Conservation (phyloP, 2,888 invertebrate species). For the Eilema caniola region DNA sequence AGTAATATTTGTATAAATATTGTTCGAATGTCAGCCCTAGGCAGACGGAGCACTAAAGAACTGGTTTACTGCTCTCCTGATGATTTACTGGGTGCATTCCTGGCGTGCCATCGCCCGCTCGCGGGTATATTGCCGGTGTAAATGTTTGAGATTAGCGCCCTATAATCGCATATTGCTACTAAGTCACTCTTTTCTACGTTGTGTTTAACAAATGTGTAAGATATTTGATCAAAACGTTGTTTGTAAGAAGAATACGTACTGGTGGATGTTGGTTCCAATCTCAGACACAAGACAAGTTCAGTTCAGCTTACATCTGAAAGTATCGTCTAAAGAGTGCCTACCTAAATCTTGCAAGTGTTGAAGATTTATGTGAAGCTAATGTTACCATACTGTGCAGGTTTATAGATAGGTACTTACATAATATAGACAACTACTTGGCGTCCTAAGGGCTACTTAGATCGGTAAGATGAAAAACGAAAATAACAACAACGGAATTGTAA, state of each 20-base stretch:
- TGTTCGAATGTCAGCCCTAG: constrained; percentile 51
- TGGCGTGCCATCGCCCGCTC: constrained; percentile 62
- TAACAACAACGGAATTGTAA: not conserved
- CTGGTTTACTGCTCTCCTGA: constrained; percentile 75
- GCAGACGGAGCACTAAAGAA: constrained; percentile 68
- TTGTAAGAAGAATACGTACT: too few species aligned
- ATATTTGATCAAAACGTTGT: too few species aligned
- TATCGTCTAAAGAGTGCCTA: too few species aligned
- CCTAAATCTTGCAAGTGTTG: too few species aligned
- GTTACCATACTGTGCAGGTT: too few species aligned
- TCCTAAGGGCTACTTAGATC: not conserved
- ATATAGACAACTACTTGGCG: too few species aligned
- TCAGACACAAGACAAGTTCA: too few species aligned
- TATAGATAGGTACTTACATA: too few species aligned
- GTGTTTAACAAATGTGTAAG: not conserved
- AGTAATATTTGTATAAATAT: not conserved
- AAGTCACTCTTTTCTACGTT: constrained; percentile 35
- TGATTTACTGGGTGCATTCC: constrained; percentile 84
- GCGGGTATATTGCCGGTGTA: constrained; percentile 62
- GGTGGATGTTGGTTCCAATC: too few species aligned
- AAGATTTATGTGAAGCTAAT: too few species aligned
- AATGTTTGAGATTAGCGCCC: constrained; percentile 67
- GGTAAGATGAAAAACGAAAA: not conserved
- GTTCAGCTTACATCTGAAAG: too few species aligned
- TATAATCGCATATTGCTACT: constrained; percentile 56